Evolutionary conservation across 2,113 vertebrate genomes (phyloP), one percentile per base, ranked within the genome.

Genomic region (Ceuthmochares aereus): DNA sequence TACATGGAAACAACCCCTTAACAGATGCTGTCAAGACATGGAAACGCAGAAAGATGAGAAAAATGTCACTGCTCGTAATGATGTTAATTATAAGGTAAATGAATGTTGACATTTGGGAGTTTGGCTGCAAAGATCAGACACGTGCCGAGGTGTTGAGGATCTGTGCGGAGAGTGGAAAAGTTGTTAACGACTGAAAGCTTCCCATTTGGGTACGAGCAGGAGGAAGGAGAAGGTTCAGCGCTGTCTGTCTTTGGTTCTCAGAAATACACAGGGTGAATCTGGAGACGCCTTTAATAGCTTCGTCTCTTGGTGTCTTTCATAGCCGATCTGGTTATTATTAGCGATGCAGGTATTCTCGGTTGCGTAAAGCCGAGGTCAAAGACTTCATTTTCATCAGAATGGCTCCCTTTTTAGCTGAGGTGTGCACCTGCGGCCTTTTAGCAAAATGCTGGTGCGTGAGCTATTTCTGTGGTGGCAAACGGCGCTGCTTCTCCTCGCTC

Each of bases 71-170:
- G 67, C 91, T 96, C 10, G 21, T 94, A 84, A 95, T 91, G 93
- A 90, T 92, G 90, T 90, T 97, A 97, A 97, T 97, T 96, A 93
- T 29, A 60, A 94, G 95, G 93, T 52, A 93, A 94, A 94, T 81
- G 79, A 64, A 56, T 93, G 87, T 88, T 96, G 96, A 47, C 90
- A 86, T 96, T 92, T 93, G 82, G 25, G 82, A 67, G 82, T 72
- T 87, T 37, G 58, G 82, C 54, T 88, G 95, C 63, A 90, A 77
- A 84, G 92, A 86, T 86, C 72, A 54, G 93, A 47, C 59, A 6
- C 3, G 11, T 12, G 4, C 43, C 6, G 20, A 79, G 91, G 95
- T 81, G 87, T n/a, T n/a, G 73, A 37, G 81, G 49, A 66, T n/a
- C 56, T 7, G 0, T 45, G 89, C 18, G 22, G 86, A 14, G 83